These are phyloP conservation scores for Trichosurus vulpecula DNA, from an alignment of 2,797 vertebrate genomes.

Conservation along the genomic window DNA sequence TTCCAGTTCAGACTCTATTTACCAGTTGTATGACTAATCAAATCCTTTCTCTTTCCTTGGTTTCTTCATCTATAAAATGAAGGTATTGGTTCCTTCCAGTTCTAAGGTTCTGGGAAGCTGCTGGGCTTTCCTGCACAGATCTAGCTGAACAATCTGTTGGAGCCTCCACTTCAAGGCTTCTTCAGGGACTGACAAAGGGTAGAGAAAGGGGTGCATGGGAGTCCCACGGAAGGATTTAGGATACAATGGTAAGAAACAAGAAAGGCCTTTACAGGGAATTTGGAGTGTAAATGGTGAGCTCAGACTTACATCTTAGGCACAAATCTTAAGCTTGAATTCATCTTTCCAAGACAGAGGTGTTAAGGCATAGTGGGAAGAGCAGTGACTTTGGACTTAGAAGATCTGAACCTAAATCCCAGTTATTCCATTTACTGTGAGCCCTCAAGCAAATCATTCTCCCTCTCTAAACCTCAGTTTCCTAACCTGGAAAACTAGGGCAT, in stretches of 20 bases:
- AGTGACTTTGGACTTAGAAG: not conserved
- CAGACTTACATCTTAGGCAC: slow-evolving; percentile 20
- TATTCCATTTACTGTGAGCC: slow-evolving; percentile 1
- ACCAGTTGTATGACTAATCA: not conserved
- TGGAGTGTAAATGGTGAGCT: slow-evolving; percentile 11
- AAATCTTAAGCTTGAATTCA: not conserved
- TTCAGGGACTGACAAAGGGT: not conserved
- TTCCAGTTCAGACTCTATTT: not conserved
- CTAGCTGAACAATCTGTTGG: not conserved
- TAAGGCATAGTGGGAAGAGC: not conserved
- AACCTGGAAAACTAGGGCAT: slow-evolving; percentile 23
- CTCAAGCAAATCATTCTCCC: slow-evolving; percentile 10
- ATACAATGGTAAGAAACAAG: slow-evolving; percentile 6
- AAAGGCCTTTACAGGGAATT: slow-evolving; percentile 16
- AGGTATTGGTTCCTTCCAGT: not conserved
- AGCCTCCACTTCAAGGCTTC: slow-evolving; percentile 11
- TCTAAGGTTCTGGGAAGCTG: not conserved
- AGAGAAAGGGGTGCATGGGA: slow-evolving; percentile 6
- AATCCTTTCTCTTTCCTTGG: not conserved
- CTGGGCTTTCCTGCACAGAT: not conserved
- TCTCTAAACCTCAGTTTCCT: slow-evolving; percentile 20
- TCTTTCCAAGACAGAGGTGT: slow-evolving; percentile 34
- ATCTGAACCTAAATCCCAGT: not conserved
- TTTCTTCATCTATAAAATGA: slow-evolving; percentile 19
- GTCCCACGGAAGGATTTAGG: not conserved